Evolutionary conservation across 2,113 vertebrate genomes (phyloP).

Genomic region (Eulemur macaco): DNA sequence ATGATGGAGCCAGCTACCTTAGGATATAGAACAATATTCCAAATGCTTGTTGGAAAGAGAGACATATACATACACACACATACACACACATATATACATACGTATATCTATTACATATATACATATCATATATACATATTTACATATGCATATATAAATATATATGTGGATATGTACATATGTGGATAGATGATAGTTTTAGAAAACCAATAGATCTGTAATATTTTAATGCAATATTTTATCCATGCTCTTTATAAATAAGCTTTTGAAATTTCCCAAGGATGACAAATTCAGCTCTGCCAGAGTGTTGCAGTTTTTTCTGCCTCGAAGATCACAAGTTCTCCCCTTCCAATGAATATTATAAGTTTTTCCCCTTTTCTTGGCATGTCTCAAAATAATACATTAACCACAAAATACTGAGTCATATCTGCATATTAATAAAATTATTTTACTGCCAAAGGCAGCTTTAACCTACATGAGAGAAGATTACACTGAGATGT

Average conservation of each 20-base stretch:
- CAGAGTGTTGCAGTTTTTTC: neutral
- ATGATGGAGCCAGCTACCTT: neutral
- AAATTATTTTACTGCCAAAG: neutral
- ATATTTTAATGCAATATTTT: neutral
- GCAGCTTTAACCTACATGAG: neutral
- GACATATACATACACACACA: neutral
- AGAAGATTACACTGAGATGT: neutral
- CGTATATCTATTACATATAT: neutral
- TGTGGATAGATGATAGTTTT: neutral
- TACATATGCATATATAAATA: neutral
- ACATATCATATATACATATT: neutral
- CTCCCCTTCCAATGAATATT: neutral
- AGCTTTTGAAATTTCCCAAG: neutral
- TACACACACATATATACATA: fast-evolving
- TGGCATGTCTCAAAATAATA: neutral
- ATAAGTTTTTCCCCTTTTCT: neutral
- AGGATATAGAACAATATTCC: neutral
- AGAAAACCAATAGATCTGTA: neutral
- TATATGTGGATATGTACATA: no score
- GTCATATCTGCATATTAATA: neutral
- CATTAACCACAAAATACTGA: neutral
- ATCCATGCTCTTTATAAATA: neutral
- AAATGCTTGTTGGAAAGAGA: neutral
- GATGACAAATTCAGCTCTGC: neutral
- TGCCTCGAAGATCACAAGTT: neutral